Evolutionary conservation across 2,888 invertebrate species (phyloP), one percentile per base, ranked within the genome.

Genomic region (Melikaiella ostensackeni): DNA sequence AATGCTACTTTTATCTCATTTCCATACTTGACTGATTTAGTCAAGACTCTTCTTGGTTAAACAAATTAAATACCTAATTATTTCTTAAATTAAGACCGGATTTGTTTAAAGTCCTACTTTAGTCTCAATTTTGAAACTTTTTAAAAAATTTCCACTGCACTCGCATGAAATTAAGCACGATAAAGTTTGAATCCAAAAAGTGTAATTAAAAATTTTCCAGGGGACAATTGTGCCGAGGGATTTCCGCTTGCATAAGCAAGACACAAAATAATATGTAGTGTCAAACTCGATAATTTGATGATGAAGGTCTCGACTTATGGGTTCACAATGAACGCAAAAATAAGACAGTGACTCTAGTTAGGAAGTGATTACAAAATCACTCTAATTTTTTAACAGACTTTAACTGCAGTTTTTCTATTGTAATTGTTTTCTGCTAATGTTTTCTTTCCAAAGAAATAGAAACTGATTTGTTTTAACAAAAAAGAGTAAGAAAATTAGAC

Each of bases 1-100:
- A 59, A 59, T 59, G 5, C 59, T 59, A 59, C 59, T 59, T 59
- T 59, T 59, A 55, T 55, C 55, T 16, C 24, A 24, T 59, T 59
- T 59, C 27, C 27, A 59, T 59, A 59, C 59, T 59, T 59, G 59
- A 59, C 21, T 59, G 27, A 0, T 59, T 59, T 59, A 3, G 4
- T 59, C 27, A 16, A 24, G 16, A 55, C 8, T 55, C 21, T 55
- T 21, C 21, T 55, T 7, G 9, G 9, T 21, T 21, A 55, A 55
- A 55, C 3, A 13, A 59, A 11, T 21, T 55, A 11, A 55, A 55
- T 55, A 55, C 9, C 2, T 5, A n/a, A 21, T 55, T 55, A 55
- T 21, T 55, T 21, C 11, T 21, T 55, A 4, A 50, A 21, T 11
- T 55, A 4, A 55, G 1, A 21, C 1, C 9, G 24, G 2, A 59